Conservation (phyloP, 2,888 invertebrate species). For the Protophormia terraenovae region DNA sequence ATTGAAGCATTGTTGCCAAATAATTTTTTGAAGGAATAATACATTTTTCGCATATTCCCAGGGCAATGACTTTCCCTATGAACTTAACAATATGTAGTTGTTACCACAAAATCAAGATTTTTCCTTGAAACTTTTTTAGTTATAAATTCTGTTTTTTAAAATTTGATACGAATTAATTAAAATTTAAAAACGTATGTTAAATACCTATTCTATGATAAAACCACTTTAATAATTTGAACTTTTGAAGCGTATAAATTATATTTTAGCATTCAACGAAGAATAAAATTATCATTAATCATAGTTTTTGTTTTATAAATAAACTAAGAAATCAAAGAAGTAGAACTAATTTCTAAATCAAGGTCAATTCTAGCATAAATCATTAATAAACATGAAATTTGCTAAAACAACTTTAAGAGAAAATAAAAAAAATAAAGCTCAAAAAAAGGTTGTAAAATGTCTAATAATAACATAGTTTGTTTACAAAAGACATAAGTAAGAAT, state of each 20-base stretch:
- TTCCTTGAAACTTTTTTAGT: neutral
- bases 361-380: conserved; percentile 63
- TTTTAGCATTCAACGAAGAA: conserved; percentile 52
- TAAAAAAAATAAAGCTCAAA: neutral
- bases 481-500: too few relatives aligned
- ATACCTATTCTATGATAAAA: neutral
- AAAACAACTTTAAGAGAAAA: conserved; percentile 1
- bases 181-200: too few relatives aligned
- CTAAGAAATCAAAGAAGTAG: conserved; percentile 30
- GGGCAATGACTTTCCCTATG: too few relatives aligned
- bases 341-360: conserved; percentile 61
- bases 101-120: neutral
- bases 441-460: conserved; percentile 30
- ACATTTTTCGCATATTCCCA: too few relatives aligned
- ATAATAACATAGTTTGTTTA: too few relatives aligned
- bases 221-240: conserved; percentile 21
- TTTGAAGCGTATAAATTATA: conserved; percentile 34
- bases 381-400: conserved; percentile 58
- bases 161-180: neutral
- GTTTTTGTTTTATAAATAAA: neutral
- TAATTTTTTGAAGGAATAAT: too few relatives aligned
- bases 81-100: neutral
- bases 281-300: conserved; percentile 62
- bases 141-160: neutral
- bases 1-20: too few relatives aligned